Evolutionary conservation across 53 echinoderm and acorn worm species (phyloP).

Genomic region (Antedon mediterranea): DNA sequence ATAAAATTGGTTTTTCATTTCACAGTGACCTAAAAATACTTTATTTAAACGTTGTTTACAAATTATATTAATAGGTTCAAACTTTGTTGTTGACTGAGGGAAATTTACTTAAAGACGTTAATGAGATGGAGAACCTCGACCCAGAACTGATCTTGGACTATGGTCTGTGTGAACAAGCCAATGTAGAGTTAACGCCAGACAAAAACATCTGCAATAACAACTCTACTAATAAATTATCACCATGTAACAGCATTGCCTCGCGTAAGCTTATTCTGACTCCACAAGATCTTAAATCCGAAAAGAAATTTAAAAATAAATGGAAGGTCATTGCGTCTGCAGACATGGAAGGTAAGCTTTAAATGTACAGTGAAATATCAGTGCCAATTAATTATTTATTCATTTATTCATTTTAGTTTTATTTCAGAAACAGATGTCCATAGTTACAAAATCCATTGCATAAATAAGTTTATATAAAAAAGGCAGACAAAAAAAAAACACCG

Average conservation of each 20-base stretch:
- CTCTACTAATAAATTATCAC: constrained; percentile 12
- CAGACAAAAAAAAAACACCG: too few relatives aligned
- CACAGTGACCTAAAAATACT: too few relatives aligned
- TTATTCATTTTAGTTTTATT: too few relatives aligned
- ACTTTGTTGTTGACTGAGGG: constrained; percentile 70
- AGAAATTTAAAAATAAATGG: constrained; percentile 30
- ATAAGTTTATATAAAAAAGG: too few relatives aligned
- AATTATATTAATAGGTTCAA: constrained; percentile 41
- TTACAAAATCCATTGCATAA: too few relatives aligned
- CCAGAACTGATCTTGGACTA: constrained; percentile 66
- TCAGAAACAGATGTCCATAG: too few relatives aligned
- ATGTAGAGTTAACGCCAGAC: constrained; percentile 38
- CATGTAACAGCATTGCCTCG: constrained; percentile 18
- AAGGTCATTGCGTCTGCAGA: constrained; percentile 77
- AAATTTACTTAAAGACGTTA: constrained; percentile 67
- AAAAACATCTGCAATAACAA: constrained; percentile 27
- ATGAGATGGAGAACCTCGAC: constrained; percentile 67
- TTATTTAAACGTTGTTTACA: too few relatives aligned
- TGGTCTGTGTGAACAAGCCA: constrained; percentile 47
- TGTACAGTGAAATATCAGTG: too few relatives aligned
- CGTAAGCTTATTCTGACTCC: constrained; percentile 54
- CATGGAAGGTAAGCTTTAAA: constrained; percentile 53
- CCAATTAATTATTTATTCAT: too few relatives aligned
- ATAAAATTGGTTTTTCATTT: too few relatives aligned
- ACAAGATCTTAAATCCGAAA: constrained; percentile 36